Base-by-base conservation (phyloP, 1,140 invertebrate genomes). In the Pseudomyrmex gracilis region DNA sequence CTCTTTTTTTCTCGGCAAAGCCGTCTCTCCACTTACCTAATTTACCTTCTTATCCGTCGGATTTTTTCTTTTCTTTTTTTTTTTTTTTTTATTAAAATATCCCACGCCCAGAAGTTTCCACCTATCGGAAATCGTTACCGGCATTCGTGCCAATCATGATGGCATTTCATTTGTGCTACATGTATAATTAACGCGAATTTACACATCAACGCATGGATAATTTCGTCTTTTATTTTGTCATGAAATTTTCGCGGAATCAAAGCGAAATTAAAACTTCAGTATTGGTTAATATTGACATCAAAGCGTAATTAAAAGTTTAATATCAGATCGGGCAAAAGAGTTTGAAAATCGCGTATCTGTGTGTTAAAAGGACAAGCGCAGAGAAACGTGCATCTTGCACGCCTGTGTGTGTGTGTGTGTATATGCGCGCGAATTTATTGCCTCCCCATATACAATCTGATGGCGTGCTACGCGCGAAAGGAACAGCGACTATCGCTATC, bases 101-200 rank as follows among this genome's bases (percentile, higher is more conserved):
- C 45, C 9, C 10, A 34, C 13, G 60, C 8, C 2, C 51, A 17
- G 9, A 78, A 78, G 20, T 55, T 47, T 77, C 1, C 17, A 13
- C 45, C 17, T 78, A 78, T 78, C 51, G 64, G 43, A 68, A 78
- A 68, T 78, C 64, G 64, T 78, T 78, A 70, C 17, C n/a, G 17
- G 12, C 10, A 47, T 47, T 78, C 17, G 34, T 68, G 17, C 43
- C 12, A 22, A 53, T 77, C 20, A 77, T 22, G 24, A 45, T 45
- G 24, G 15, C 43, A 68, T 78, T 78, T 34, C 68, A 58, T 78
- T 70, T 47, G 24, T 15, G 34, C 8, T 58, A 34, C 7, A 34
- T 34, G n/a, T n/a, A 20, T 58, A 47, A 70, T 78, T 78, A 68
- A 0, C 12, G 15, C 57, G n/a, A 47, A 78, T 78, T 78, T 57